Evolutionary conservation across 2,888 invertebrate species (phyloP), one percentile per base, ranked within the genome.

Genomic region (Oeneis ivallda): DNA sequence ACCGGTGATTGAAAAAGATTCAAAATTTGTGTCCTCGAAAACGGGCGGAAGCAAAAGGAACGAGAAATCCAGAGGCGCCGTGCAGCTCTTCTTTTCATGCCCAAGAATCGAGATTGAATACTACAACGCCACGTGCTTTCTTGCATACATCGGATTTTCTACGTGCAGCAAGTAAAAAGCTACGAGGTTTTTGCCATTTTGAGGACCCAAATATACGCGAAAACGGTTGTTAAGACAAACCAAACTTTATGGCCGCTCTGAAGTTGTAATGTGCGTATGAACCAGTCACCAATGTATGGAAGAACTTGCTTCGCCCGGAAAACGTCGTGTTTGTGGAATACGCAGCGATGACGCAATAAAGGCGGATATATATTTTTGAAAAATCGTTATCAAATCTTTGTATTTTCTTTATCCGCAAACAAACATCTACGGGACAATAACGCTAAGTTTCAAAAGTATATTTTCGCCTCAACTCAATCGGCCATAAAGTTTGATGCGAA

Each of bases 221-320:
- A 0, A 41, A 39, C 56, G 56, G 19, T 54, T 54, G 19, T 17
- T 39, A 17, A 17, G 17, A 10, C 39, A 11, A 11, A 39, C 15
- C 39, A 39, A 54, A 37, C 54, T 54, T 54, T 54, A 4, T 54
- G 19, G 54, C 54, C 39, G 54, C 8, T 10, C 9, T 17, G 17
- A 17, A 17, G 11, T 39, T 8, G 15, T 9, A 17, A 13, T 7
- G 10, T 37, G 17, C 17, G 26, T 26, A 4, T 2, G 32, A n/a
- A n/a, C n/a, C 34, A 15, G n/a, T 9, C 4, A 15, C 9, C 13
- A 15, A 15, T 1, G 19, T 5, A 3, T 15, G 8, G 53, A 53
- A 34, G 15, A 34, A 5, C 6, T 2, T 19, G 10, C 49, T 49
- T 19, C 45, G 45, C 2, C n/a, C 15, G 15, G 15, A 15, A 45